Evolutionary conservation across 2,113 vertebrate genomes (phyloP), one percentile per base, ranked within the genome.

Genomic region (Sphyrna mokarran): DNA sequence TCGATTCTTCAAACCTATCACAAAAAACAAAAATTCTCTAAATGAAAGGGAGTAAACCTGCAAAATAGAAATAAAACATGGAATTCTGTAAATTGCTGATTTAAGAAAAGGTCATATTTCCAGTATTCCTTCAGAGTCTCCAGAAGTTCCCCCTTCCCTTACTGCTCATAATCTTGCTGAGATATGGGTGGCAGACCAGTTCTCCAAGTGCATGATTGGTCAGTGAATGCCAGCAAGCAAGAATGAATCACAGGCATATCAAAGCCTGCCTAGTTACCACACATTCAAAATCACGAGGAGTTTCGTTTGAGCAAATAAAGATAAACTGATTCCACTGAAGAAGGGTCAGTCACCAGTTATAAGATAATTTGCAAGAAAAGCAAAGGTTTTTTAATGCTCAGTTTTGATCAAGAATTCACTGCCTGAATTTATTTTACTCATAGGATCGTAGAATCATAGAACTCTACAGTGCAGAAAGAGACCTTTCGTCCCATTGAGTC

Each of bases 1-100:
- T 94, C 99, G 98, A 96, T 99, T 99, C 97, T 99, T 99, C 98
- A 99, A 98, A 96, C 99, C 99, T 99, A 96, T 95, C 68, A 72
- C 37, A 95, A 29, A 66, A 95, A 76, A 20, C 14, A 93, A 93
- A 66, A 66, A 66, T 93, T 3, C 29, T 91, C 13, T 91, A n/a
- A 91, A 58, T 63, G 33, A 58, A 91, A 91, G 54, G 54, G 13
- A 63, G 33, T 16, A 93, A 93, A 37, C 33, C 14, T n/a, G 33
- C 29, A 63, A 66, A 37, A n/a, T 61, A 61, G 29, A n/a, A 91
- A 91, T 91, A 63, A 91, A 91, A 93, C n/a, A 9, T 89, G 86
- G 29, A 89, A 91, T 29, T 54, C 10, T 29, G 33, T 63, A 61
- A 29, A 3, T 93, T 33, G 7, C 6, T 93, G 61, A 93, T 37